These are phyloP conservation scores for Pocillopora damicornis DNA, from an alignment of 64 coral and sea anemone genomes.

Conservation along the genomic window DNA sequence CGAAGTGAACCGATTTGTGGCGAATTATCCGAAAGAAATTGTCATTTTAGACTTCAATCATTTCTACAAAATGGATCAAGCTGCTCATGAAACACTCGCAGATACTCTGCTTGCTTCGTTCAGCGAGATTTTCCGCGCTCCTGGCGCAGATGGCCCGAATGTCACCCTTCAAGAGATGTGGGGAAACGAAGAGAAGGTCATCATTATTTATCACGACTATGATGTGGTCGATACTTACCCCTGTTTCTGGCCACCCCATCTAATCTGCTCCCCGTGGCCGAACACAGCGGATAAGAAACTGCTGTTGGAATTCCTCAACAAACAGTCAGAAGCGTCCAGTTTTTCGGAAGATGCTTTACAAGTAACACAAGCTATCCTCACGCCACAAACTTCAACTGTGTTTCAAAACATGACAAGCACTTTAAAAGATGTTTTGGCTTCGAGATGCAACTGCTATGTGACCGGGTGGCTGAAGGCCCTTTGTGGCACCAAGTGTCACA, in stretches of 20 bases:
- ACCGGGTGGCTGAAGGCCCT: slow-evolving; percentile 82
- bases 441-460: slow-evolving; percentile 57
- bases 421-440: slow-evolving; percentile 69
- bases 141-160: slow-evolving; percentile 60
- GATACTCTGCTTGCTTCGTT: slow-evolving; percentile 79
- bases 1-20: slow-evolving; percentile 72
- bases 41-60: slow-evolving; percentile 78
- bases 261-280: slow-evolving; percentile 75
- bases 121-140: slow-evolving; percentile 61
- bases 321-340: slow-evolving; percentile 50
- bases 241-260: slow-evolving; percentile 73
- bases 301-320: slow-evolving; percentile 74
- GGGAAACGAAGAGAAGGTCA: slow-evolving; percentile 79
- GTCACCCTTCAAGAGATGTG: slow-evolving; percentile 90
- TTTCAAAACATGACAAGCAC: slow-evolving; percentile 70
- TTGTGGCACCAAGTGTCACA: slow-evolving; percentile 59
- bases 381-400: slow-evolving; percentile 87
- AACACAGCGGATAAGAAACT: slow-evolving; percentile 80
- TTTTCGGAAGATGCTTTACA: slow-evolving; percentile 46
- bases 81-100: slow-evolving; percentile 75
- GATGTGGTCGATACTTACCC: slow-evolving; percentile 69
- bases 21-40: slow-evolving; percentile 72
- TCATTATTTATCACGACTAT: slow-evolving; percentile 78
- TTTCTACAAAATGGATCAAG: slow-evolving; percentile 74
- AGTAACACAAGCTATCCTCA: slow-evolving; percentile 83